These are phyloP conservation scores for Hemithea aestivaria DNA, from an alignment of 2,888 invertebrate genomes.

Conservation along the genomic window DNA sequence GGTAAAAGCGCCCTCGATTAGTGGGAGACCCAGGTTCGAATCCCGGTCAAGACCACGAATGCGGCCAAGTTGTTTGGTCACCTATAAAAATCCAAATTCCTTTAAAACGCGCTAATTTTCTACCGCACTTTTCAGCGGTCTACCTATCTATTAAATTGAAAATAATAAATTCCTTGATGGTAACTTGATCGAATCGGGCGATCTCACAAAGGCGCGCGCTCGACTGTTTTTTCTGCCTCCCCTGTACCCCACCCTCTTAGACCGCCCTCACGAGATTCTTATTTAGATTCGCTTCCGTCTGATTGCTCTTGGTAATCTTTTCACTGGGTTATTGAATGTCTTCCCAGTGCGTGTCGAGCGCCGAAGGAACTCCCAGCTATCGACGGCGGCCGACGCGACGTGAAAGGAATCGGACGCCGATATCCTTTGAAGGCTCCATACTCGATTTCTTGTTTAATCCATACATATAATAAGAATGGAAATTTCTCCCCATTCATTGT, in stretches of 20 bases:
- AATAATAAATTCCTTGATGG: slow-evolving; percentile 63
- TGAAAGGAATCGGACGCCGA: slow-evolving; percentile 52
- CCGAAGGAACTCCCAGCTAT: slow-evolving; percentile 49
- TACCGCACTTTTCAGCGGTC: slow-evolving; percentile 42
- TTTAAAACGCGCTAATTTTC: slow-evolving; percentile 30
- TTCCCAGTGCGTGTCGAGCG: slow-evolving; percentile 71
- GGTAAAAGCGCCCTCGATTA: slow-evolving; percentile 70
- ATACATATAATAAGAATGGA: no score
- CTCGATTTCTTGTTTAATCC: slow-evolving; percentile 14
- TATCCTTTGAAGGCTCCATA: slow-evolving; percentile 47
- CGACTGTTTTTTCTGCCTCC: slow-evolving; percentile 66
- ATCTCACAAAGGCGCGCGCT: slow-evolving; percentile 66
- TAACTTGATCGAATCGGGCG: slow-evolving; percentile 70
- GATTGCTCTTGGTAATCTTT: slow-evolving; percentile 79
- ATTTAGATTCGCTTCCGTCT: slow-evolving; percentile 80
- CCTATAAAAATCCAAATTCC: slow-evolving; percentile 24
- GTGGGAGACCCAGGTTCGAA: slow-evolving; percentile 76
- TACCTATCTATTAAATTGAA: slow-evolving; percentile 50
- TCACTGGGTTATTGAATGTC: slow-evolving; percentile 78
- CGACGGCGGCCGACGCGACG: slow-evolving; percentile 37
- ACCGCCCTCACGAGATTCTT: slow-evolving; percentile 77
- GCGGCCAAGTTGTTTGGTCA: slow-evolving; percentile 45
- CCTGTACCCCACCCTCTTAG: slow-evolving; percentile 55
- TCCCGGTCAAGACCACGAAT: slow-evolving; percentile 75
- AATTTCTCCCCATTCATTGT: no score